Percentiles rank a stretch among this genome's conserved stretches.
Conservation (phyloP, 30 jellyfish, hydroid and myxozoan genomes). For the Morbakka virulenta region DNA sequence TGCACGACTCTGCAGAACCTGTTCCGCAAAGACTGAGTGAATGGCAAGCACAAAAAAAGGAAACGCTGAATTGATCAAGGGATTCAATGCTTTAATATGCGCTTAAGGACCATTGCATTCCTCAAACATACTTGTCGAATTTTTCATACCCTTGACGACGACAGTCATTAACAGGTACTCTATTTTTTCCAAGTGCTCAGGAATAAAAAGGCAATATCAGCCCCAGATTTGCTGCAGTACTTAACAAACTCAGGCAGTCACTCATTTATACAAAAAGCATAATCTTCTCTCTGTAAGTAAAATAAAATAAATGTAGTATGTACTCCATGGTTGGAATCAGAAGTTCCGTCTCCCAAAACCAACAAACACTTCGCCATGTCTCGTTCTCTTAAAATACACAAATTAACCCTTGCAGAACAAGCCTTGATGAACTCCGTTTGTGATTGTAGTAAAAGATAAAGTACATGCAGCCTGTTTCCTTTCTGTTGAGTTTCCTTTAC, state of each 20-base stretch:
- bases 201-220: constrained; percentile 34
- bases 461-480: no score
- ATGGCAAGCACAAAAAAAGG: constrained; percentile 57
- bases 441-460: no score
- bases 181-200: constrained; percentile 42
- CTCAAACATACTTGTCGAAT: constrained; percentile 65
- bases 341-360: no score
- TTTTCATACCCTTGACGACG: constrained; percentile 68
- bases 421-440: no score
- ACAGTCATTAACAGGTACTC: constrained; percentile 45
- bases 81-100: constrained; percentile 45
- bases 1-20: constrained; percentile 63
- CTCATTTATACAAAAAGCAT: constrained; percentile 15
- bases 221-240: constrained; percentile 53
- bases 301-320: no score
- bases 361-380: no score
- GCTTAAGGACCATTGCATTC: constrained; percentile 65
- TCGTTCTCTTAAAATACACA: no score
- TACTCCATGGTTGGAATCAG: no score
- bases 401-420: no score
- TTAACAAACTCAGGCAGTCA: constrained; percentile 37
- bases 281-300: no score
- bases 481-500: no score
- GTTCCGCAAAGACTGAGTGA: constrained; percentile 56
- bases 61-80: constrained; percentile 47